A percentile compares a stretch with the other conserved stretches of the same genome.
phyloP scores from a whole-genome alignment of 2,113 vertebrate genomes.

The Calonectris borealis region DNA sequence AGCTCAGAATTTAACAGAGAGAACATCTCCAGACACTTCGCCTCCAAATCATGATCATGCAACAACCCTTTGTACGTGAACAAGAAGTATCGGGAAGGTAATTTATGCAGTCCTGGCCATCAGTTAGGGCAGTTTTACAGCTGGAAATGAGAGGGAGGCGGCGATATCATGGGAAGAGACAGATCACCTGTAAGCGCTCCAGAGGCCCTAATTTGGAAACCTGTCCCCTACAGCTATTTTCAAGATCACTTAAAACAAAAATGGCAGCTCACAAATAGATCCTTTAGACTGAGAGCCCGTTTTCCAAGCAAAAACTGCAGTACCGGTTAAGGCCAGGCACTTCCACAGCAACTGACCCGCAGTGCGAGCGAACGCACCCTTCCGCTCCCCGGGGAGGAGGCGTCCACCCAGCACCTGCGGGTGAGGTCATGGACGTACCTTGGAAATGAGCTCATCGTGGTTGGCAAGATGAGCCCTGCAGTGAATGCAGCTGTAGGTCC shows the following conservation, averaged over 20 bases:
- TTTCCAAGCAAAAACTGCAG: not conserved
- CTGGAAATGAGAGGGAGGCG: not conserved
- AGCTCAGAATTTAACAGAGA: not conserved
- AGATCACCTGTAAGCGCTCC: not conserved
- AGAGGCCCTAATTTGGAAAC: not conserved
- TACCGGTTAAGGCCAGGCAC: not conserved
- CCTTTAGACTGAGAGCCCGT: not conserved
- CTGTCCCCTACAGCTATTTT: not conserved
- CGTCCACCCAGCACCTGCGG: not conserved
- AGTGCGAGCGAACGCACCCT: rapidly evolving
- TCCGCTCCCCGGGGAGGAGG: not conserved
- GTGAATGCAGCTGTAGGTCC: constrained; percentile 99
- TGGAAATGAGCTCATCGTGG: constrained; percentile 98
- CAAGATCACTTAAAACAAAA: not conserved
- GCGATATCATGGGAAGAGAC: not conserved
- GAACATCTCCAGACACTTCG: not conserved
- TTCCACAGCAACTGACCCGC: not conserved
- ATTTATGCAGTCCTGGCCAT: not conserved
- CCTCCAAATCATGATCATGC: not conserved
- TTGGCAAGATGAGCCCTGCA: constrained; percentile 98
- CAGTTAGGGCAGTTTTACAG: not conserved
- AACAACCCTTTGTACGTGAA: not conserved
- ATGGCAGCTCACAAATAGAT: not conserved
- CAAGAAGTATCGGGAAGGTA: not conserved
- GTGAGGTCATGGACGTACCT: constrained; percentile 76